A percentile compares a stretch with the other conserved stretches of the same genome.
Evolutionary conservation across 2,888 invertebrate species (phyloP).

Genomic region (Coleophora flavipennella): DNA sequence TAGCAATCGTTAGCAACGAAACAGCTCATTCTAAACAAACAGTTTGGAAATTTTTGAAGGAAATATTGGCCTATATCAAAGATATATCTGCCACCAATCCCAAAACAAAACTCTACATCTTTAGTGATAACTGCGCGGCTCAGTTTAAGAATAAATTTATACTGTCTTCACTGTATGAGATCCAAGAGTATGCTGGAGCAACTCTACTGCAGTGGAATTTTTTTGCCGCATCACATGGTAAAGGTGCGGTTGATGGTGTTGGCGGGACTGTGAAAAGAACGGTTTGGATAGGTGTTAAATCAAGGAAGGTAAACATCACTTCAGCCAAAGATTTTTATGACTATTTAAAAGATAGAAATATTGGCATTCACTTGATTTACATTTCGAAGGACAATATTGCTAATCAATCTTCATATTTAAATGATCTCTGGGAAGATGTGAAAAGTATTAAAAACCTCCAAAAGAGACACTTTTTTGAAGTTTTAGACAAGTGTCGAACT

Average conservation of each 20-base stretch:
- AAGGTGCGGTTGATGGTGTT: slow-evolving; percentile 1
- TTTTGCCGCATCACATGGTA: slow-evolving; percentile 1
- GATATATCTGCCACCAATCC: not conserved
- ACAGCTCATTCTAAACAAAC: not conserved
- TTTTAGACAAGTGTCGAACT: too few relatives aligned
- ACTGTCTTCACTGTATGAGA: not conserved
- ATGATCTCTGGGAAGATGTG: too few relatives aligned
- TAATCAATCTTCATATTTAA: too few relatives aligned
- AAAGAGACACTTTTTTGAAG: too few relatives aligned
- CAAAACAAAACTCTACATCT: not conserved
- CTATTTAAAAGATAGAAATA: too few relatives aligned
- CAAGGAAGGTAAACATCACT: not conserved
- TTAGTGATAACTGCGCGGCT: not conserved
- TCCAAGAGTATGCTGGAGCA: not conserved
- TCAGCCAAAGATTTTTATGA: not conserved
- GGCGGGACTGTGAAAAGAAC: not conserved
- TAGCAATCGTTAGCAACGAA: not conserved
- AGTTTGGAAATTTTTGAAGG: not conserved
- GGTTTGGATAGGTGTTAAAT: not conserved
- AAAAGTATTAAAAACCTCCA: too few relatives aligned
- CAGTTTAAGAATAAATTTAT: slow-evolving; percentile 1
- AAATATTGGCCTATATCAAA: not conserved
- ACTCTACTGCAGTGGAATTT: not conserved
- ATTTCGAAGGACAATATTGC: too few relatives aligned
- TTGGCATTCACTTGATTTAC: too few relatives aligned